Evolutionary conservation across 1,140 invertebrate species (phyloP).

Genomic region (Bombus waltoni): DNA sequence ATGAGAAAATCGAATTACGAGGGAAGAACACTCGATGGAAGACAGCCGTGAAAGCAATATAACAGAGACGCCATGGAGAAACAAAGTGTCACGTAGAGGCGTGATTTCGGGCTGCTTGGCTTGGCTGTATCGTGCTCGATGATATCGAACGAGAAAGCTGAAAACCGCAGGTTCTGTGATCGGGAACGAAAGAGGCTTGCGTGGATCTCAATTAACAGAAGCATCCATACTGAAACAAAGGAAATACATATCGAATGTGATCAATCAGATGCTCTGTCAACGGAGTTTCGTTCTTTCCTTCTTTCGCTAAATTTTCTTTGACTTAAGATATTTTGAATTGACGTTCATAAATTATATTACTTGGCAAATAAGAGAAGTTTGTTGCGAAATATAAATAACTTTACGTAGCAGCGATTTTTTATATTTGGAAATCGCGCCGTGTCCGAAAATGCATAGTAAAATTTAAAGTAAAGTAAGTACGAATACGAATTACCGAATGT

Average conservation of each 20-base stretch:
- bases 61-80: constrained; percentile 39
- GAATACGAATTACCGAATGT: no score
- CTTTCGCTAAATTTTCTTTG: background rate
- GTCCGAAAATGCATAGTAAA: no score
- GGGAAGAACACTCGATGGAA: background rate
- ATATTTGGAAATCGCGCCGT: no score
- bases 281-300: background rate
- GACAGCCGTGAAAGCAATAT: constrained; percentile 39
- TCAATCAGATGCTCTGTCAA: background rate
- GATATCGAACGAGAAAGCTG: constrained; percentile 7
- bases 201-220: constrained; percentile 1
- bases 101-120: constrained; percentile 25
- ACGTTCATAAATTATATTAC: no score
- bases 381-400: no score
- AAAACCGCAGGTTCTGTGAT: constrained; percentile 3
- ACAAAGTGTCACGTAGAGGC: constrained; percentile 43
- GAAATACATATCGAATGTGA: constrained; percentile 16
- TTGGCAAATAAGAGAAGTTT: no score
- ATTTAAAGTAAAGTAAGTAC: no score
- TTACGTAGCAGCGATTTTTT: no score
- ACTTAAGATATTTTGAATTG: background rate
- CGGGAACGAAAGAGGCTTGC: constrained; percentile 12
- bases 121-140: constrained; percentile 29
- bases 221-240: background rate
- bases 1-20: background rate